A percentile compares a stretch with the other conserved stretches of the same genome.
Conservation (phyloP, 2,797 vertebrate species). For the Poecilia gillii region DNA sequence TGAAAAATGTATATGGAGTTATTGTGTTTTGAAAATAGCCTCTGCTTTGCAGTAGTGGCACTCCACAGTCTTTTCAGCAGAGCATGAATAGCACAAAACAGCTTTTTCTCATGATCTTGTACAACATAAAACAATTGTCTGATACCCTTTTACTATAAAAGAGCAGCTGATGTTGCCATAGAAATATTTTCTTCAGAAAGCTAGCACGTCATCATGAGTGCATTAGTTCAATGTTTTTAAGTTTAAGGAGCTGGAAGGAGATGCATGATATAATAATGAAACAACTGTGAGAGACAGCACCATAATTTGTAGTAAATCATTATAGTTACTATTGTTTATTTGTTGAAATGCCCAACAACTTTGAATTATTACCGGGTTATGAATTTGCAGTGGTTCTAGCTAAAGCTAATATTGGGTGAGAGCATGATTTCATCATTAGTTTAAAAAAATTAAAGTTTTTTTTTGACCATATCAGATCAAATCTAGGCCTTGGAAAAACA, state of each 20-base stretch:
- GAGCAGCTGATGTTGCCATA: conserved; percentile 27
- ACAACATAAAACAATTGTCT: neutral
- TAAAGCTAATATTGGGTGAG: neutral
- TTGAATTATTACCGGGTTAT: neutral
- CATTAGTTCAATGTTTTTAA: conserved; percentile 33
- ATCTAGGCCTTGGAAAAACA: neutral
- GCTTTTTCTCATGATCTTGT: conserved; percentile 11
- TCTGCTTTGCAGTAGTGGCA: conserved; percentile 16
- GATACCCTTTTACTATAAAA: conserved; percentile 6
- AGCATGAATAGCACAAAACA: conserved; percentile 30
- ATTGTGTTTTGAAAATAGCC: conserved; percentile 25
- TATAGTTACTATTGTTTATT: neutral
- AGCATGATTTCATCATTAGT: neutral
- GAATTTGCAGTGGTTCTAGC: neutral
- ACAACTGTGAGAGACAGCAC: neutral
- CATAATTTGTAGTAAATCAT: neutral
- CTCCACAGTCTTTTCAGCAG: conserved; percentile 25
- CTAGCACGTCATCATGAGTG: conserved; percentile 53
- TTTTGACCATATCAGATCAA: neutral
- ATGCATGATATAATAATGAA: neutral
- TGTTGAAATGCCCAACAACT: neutral
- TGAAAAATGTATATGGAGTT: conserved; percentile 14
- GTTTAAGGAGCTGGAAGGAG: conserved; percentile 7
- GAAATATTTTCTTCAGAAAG: conserved; percentile 21
- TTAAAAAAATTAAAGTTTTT: neutral